Base-by-base conservation (phyloP, 2,113 vertebrate species). In the Cyanoderma ruficeps region DNA sequence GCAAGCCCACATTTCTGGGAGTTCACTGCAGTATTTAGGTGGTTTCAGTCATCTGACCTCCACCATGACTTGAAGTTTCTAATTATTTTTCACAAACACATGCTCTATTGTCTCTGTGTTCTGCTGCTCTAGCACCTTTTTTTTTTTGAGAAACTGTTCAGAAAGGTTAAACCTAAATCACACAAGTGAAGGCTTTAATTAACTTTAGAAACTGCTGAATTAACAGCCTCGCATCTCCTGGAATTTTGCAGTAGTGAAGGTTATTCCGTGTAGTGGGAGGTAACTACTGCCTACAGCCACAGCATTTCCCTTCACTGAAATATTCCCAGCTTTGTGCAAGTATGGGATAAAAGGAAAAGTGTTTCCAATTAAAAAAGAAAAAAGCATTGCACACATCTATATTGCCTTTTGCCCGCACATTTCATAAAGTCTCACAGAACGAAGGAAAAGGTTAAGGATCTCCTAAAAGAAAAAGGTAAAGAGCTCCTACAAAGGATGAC, bases 151-250 rank as follows among this genome's bases (percentile, higher is more conserved):
- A 80, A 89, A 74, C 7, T 17, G 10, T 41, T 95, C 60, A 92
- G 55, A 93, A 95, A 92, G 55, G 39, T 83, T 96, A 93, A 92
- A 79, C 15, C 25, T 67, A 81, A 77, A 74, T 61, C 78, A 52
- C 13, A 44, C 46, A 68, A 72, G 14, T 59, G 80, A 87, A 92
- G 31, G 16, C 44, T 56, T 60, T 74, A 52, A 92, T 80, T 92
- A 80, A 78, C 44, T 92, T 81, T 22, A 55, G 68, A 86, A 96
- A 93, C 28, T 64, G 76, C 80, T 96, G 85, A 95, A 83, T 83
- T 77, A 80, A 47, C 71, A 94, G 68, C 49, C 49, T 94, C 47
- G 53, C 7, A 47, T 81, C 44, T 94, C 90, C 85, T 72, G 69
- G 69, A 92, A 92, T 78, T 67, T 79, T 59, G 68, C 47, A 78